Conservation (phyloP, 2,797 vertebrate genomes). For the Aplochiton taeniatus region DNA sequence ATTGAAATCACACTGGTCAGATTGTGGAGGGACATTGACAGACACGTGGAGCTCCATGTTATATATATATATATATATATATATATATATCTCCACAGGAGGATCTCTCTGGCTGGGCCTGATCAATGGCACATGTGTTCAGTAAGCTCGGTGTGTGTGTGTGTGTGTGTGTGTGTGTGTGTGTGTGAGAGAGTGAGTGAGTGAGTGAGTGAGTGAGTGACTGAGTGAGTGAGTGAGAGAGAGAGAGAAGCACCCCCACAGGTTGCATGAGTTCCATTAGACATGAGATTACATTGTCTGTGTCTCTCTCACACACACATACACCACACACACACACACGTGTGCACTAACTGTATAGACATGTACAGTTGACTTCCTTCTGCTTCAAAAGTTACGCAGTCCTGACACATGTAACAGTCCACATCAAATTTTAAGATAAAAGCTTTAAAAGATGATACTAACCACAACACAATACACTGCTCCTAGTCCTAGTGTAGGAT, state of each 20-base stretch:
- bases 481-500: no score
- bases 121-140: conserved; percentile 72
- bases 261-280: conserved; percentile 64
- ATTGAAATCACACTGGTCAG: conserved; percentile 37
- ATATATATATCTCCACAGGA: conserved; percentile 28
- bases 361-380: no score
- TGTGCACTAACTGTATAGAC: conserved; percentile 5
- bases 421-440: no score
- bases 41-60: conserved; percentile 44
- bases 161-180: conserved; percentile 5
- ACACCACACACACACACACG: conserved; percentile 18
- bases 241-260: conserved; percentile 16
- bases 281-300: conserved; percentile 64
- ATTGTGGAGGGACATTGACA: conserved; percentile 56
- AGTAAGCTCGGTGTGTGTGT: conserved; percentile 40
- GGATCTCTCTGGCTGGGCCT: conserved; percentile 48
- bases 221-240: not conserved
- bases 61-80: no score
- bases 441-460: no score
- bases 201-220: not conserved
- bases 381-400: no score
- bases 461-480: no score
- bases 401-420: no score
- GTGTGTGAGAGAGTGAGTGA: not conserved
- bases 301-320: conserved; percentile 22